Percentiles rank a stretch among this genome's conserved stretches.
phyloP scores from a whole-genome alignment of 2,888 invertebrate genomes.

The Iphiclides podalirius region DNA sequence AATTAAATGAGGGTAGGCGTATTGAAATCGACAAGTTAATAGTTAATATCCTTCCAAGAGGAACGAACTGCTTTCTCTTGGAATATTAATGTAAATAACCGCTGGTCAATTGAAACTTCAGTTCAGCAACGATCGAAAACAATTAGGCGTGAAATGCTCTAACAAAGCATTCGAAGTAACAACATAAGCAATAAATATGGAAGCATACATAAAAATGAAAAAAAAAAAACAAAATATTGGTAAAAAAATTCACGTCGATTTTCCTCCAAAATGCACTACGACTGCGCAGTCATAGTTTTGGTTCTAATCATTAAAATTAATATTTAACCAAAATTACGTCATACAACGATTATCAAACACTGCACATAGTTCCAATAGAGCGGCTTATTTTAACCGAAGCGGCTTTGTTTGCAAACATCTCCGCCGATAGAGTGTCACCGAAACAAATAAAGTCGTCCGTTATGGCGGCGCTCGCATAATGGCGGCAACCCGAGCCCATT shows the following conservation, averaged over 20 bases:
- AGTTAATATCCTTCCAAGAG: slow-evolving; percentile 36
- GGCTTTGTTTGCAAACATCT: slow-evolving; percentile 18
- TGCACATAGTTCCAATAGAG: neutral
- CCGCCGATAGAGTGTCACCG: slow-evolving; percentile 12
- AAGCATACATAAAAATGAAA: too few relatives aligned
- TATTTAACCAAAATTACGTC: too few relatives aligned
- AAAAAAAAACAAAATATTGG: too few relatives aligned
- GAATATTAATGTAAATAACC: slow-evolving; percentile 32
- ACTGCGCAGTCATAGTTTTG: too few relatives aligned
- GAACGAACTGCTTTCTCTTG: slow-evolving; percentile 32
- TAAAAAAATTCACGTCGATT: too few relatives aligned
- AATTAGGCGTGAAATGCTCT: too few relatives aligned
- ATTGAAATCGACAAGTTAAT: slow-evolving; percentile 32
- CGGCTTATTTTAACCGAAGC: neutral
- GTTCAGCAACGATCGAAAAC: neutral
- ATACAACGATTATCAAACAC: too few relatives aligned
- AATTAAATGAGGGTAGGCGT: slow-evolving; percentile 33
- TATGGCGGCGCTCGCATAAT: too few relatives aligned
- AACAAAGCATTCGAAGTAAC: too few relatives aligned
- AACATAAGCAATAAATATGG: too few relatives aligned
- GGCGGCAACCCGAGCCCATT: slow-evolving; percentile 33
- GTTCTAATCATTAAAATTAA: too few relatives aligned
- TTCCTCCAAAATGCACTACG: too few relatives aligned
- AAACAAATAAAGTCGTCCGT: slow-evolving; percentile 18
- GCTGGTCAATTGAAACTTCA: slow-evolving; percentile 2